Evolutionary conservation across 2,888 invertebrate genomes (phyloP).

Genomic region (Lasioglossum villosulum): DNA sequence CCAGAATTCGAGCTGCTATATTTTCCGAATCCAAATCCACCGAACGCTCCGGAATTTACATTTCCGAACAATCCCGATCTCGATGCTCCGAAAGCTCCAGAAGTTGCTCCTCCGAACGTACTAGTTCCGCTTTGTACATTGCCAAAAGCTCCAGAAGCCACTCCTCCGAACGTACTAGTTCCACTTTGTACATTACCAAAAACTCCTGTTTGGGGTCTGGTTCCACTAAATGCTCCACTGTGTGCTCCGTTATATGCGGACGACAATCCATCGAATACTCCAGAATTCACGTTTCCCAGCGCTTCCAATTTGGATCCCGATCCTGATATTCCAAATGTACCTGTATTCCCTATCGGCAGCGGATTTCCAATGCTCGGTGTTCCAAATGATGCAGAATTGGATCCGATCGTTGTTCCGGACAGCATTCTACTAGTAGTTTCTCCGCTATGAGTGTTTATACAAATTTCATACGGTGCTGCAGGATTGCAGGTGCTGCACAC

Average conservation of each 20-base stretch:
- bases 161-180: neutral
- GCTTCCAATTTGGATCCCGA: neutral
- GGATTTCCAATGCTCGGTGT: neutral
- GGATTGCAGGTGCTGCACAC: conserved; percentile 44
- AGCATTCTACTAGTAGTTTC: conserved; percentile 23
- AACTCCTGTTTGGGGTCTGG: neutral
- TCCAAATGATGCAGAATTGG: neutral
- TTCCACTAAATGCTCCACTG: neutral
- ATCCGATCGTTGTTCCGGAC: neutral
- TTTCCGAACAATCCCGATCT: conserved; percentile 6
- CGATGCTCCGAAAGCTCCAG: neutral
- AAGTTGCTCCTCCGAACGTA: neutral
- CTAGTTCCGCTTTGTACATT: neutral
- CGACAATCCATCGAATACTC: neutral
- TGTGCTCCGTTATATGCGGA: neutral
- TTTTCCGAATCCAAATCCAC: neutral
- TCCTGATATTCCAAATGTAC: too few species aligned
- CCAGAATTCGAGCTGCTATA: conserved; percentile 16
- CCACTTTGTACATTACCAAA: neutral
- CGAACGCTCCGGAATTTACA: neutral
- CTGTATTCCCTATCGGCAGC: neutral
- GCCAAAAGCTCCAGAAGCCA: neutral
- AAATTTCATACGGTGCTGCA: conserved; percentile 47
- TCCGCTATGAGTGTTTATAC: conserved; percentile 44
- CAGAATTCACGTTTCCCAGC: neutral